Evolutionary conservation across 2,888 invertebrate genomes (phyloP), one percentile per base, ranked within the genome.

Genomic region (Cecidostiba fungosa): DNA sequence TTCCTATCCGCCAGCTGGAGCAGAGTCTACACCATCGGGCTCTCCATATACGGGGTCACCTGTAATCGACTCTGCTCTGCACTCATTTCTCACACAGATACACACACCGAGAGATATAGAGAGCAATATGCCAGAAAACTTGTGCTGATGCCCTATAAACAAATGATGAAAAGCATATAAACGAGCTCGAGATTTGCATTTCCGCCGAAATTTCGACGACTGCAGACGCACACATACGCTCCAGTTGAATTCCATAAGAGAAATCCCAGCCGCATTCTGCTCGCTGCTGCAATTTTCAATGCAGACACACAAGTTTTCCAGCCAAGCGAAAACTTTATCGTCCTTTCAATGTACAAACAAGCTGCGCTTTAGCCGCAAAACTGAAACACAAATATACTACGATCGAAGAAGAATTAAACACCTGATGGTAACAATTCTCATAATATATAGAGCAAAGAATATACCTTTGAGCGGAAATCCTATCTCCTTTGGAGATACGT

Each of bases 191-290:
- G 54, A 59, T 59, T 36, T 23, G 12, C 12, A 62, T 62, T 81
- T 73, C 29, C 39, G 69, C 32, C 62, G 39, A 69, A 39, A 69
- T 66, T 77, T 76, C 47, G 29, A 29, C 69, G 69, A 19, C 23
- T 62, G n/a, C n/a, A n/a, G n/a, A n/a, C n/a, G n/a, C n/a, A n/a
- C n/a, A n/a, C n/a, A 19, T 36, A 80, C 77, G 78, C 84, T 70
- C 82, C 69, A 62, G 84, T 82, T 74, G 84, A 78, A 78, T 80
- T 87, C 59, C 69, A 59, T 69, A 62, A 69, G 50, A 43, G 59
- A 77, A 2, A 16, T 16, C 16, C 2, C 54, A 6, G 54, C 26
- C 23, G 66, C 23, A 26, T 66, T n/a, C n/a, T n/a, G n/a, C n/a
- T n/a, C n/a, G n/a, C n/a, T n/a, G n/a, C n/a, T n/a, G n/a, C n/a